These are phyloP conservation scores for Pyrochroa serraticornis DNA, from an alignment of 2,888 invertebrate species.

Conservation along the genomic window DNA sequence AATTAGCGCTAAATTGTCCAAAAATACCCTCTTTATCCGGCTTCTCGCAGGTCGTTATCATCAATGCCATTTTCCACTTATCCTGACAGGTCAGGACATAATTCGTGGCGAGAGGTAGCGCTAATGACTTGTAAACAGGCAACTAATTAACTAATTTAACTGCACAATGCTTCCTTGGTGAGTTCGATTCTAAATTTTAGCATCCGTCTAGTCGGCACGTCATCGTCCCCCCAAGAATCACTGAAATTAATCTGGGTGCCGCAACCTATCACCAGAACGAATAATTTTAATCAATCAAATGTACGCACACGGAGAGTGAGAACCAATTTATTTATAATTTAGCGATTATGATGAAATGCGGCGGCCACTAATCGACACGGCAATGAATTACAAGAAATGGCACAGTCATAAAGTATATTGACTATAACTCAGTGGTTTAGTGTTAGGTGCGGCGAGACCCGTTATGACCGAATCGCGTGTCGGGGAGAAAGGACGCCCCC, in stretches of 20 bases:
- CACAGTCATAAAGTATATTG: slow-evolving; percentile 34
- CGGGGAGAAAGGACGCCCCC: slow-evolving; percentile 21
- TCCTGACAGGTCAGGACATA: slow-evolving; percentile 35
- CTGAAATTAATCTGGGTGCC: not conserved
- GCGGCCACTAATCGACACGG: slow-evolving; percentile 43
- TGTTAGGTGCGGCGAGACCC: slow-evolving; percentile 43
- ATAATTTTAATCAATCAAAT: slow-evolving; percentile 24
- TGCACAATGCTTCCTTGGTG: slow-evolving; percentile 29
- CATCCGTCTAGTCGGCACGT: not conserved
- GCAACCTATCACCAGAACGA: slow-evolving; percentile 1
- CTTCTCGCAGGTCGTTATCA: slow-evolving; percentile 24
- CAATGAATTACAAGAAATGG: slow-evolving; percentile 48
- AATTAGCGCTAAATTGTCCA: slow-evolving; percentile 9
- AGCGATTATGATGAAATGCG: slow-evolving; percentile 36
- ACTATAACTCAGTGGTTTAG: slow-evolving; percentile 37
- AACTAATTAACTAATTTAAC: slow-evolving; percentile 47
- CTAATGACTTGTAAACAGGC: slow-evolving; percentile 49
- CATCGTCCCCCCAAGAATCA: not conserved
- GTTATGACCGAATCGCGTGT: slow-evolving; percentile 45
- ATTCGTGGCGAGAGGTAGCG: slow-evolving; percentile 36
- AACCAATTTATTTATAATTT: slow-evolving; percentile 36
- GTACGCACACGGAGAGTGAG: not conserved
- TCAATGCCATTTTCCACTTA: slow-evolving; percentile 34
- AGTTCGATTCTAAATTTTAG: slow-evolving; percentile 32
- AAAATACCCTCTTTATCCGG: slow-evolving; percentile 15